Conservation (phyloP, 1,140 invertebrate genomes). For the Tetranychus cinnabarinus region DNA sequence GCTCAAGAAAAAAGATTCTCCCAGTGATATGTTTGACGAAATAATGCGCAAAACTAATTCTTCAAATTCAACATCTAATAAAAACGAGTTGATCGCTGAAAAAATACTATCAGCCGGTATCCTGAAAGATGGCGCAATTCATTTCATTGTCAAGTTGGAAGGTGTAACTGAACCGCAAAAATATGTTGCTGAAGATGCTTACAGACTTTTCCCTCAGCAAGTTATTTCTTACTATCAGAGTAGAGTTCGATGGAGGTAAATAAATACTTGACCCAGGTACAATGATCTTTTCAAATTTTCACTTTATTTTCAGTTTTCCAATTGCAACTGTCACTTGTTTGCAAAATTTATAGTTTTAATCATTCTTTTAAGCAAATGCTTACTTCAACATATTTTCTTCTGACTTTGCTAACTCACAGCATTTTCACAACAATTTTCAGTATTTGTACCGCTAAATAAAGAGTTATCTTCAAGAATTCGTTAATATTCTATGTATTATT, state of each 20-base stretch:
- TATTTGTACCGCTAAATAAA: too few relatives aligned
- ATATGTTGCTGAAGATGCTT: background rate
- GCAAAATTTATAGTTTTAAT: too few relatives aligned
- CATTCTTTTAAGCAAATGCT: too few relatives aligned
- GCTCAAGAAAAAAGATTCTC: background rate
- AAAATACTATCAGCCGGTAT: background rate
- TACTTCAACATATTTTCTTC: too few relatives aligned
- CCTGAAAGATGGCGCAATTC: background rate
- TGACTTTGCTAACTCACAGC: too few relatives aligned
- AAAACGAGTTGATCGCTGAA: background rate
- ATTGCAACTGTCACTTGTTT: too few relatives aligned
- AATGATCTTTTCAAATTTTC: too few relatives aligned
- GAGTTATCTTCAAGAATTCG: too few relatives aligned
- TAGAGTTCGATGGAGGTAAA: background rate
- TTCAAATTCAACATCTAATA: background rate
- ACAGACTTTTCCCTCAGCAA: background rate
- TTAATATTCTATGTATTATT: too few relatives aligned
- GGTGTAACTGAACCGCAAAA: background rate
- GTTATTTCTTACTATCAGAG: background rate
- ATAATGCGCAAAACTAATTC: background rate
- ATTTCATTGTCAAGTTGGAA: background rate
- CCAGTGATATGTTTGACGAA: background rate
- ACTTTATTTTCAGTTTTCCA: too few relatives aligned
- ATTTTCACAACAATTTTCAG: too few relatives aligned
- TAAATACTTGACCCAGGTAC: too few relatives aligned